These are phyloP conservation scores for Beroe forskalii DNA, from an alignment of 37 sponge, comb jelly and placozoan genomes.

Conservation along the genomic window DNA sequence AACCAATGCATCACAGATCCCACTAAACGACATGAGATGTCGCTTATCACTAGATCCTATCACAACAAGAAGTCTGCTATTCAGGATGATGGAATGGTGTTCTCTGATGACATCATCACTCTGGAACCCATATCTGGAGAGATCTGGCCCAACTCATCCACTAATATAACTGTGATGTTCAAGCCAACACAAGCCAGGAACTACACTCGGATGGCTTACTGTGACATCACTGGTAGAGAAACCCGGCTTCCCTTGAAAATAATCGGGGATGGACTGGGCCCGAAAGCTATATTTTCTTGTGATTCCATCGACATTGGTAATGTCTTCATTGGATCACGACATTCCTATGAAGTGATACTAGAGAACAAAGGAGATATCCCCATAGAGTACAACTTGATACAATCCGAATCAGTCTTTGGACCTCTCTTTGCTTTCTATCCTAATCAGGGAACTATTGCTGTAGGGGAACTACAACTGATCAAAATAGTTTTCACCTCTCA, in stretches of 20 bases:
- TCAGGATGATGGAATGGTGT: conserved; percentile 81
- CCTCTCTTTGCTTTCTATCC: conserved; percentile 89
- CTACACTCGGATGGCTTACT: conserved; percentile 75
- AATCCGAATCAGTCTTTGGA: conserved; percentile 76
- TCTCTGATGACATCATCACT: conserved; percentile 74
- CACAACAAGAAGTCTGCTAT: conserved; percentile 77
- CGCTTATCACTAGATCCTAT: conserved; percentile 81
- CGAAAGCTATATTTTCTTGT: conserved; percentile 80
- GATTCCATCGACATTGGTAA: conserved; percentile 93
- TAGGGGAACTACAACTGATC: conserved; percentile 86
- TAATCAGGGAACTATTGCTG: conserved; percentile 74
- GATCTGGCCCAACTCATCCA: conserved; percentile 94
- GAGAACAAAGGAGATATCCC: conserved; percentile 92
- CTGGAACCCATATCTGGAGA: conserved; percentile 94
- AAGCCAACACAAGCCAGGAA: conserved; percentile 73
- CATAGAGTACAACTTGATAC: conserved; percentile 71
- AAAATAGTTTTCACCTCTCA: conserved; percentile 87
- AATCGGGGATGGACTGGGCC: conserved; percentile 88
- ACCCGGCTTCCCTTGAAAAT: conserved; percentile 87
- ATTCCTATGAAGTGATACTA: conserved; percentile 92
- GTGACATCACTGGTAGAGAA: conserved; percentile 94
- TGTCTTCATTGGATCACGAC: conserved; percentile 88
- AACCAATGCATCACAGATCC: conserved; percentile 85
- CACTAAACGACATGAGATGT: conserved; percentile 79
- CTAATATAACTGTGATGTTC: conserved; percentile 84